Percentiles rank a stretch among this genome's conserved stretches.
phyloP scores from a whole-genome alignment of 2,888 invertebrate genomes.

The Mylabris sibirica region DNA sequence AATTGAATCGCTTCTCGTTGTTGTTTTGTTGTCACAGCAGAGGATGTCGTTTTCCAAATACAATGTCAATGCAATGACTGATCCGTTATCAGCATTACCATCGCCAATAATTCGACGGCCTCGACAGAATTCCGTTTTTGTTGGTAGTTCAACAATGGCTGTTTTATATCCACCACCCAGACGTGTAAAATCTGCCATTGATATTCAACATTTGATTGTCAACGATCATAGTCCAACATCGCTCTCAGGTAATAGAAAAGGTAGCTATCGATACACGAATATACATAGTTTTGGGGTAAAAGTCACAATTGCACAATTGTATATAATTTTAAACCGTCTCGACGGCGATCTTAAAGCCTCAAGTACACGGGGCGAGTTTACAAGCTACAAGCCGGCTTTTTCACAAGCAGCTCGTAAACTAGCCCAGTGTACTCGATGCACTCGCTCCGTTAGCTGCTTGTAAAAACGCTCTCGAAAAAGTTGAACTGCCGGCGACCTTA shows the following conservation, averaged over 20 bases:
- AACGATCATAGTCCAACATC: constrained; percentile 59
- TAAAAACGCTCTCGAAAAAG: no score
- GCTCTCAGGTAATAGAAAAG: constrained; percentile 48
- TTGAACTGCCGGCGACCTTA: no score
- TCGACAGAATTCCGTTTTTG: constrained; percentile 87
- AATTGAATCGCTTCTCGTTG: neutral
- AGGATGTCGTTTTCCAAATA: constrained; percentile 75
- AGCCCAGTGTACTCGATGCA: no score
- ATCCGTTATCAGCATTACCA: constrained; percentile 59
- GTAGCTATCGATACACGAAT: constrained; percentile 39
- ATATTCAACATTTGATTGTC: constrained; percentile 77
- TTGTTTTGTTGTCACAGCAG: constrained; percentile 63
- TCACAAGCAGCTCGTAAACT: no score
- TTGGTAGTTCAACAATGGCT: constrained; percentile 72
- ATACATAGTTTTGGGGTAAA: constrained; percentile 33
- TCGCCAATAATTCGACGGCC: constrained; percentile 63
- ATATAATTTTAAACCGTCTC: no score
- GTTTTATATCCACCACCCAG: constrained; percentile 76
- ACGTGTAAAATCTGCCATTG: constrained; percentile 83
- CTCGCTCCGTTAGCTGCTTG: no score
- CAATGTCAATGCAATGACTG: constrained; percentile 70
- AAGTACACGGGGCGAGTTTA: no score
- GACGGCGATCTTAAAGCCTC: no score
- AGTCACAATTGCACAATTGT: no score
- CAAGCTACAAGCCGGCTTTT: no score